Evolutionary conservation across 30 jellyfish, hydroid and myxozoan genomes (phyloP).

Genomic region (Morbakka virulenta): DNA sequence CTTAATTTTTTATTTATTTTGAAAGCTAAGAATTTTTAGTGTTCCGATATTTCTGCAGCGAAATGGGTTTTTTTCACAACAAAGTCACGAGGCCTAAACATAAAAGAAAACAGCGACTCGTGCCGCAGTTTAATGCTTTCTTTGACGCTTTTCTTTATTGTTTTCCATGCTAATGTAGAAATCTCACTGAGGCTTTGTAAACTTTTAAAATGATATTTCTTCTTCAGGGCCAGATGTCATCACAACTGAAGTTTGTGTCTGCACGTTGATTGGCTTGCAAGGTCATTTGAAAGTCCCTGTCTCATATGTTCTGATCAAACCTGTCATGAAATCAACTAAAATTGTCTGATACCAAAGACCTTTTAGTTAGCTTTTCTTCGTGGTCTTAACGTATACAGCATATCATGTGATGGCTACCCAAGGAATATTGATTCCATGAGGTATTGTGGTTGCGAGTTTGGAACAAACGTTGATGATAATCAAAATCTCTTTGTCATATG

Average conservation of each 20-base stretch:
- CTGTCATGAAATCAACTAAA: constrained; percentile 5
- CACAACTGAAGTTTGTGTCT: constrained; percentile 29
- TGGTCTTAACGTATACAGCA: background rate
- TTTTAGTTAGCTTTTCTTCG: background rate
- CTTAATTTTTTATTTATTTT: no score
- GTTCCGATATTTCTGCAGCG: no score
- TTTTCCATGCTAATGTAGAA: no score
- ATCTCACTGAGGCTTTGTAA: constrained; percentile 36
- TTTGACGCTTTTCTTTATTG: no score
- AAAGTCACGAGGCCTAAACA: no score
- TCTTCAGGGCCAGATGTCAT: background rate
- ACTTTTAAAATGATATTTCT: constrained; percentile 6
- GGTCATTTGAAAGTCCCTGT: constrained; percentile 25
- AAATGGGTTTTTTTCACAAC: no score
- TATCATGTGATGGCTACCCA: constrained; percentile 34
- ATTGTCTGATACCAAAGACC: background rate
- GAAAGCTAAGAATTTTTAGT: no score
- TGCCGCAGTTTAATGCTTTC: no score
- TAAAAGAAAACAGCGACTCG: no score
- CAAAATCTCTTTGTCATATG: background rate
- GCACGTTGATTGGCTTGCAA: constrained; percentile 24
- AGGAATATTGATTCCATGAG: constrained; percentile 16
- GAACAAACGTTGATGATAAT: constrained; percentile 8
- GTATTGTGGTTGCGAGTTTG: constrained; percentile 11
- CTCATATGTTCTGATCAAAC: constrained; percentile 10